Percentiles rank a stretch among this genome's conserved stretches.
Evolutionary conservation across 2,888 invertebrate species (phyloP).

Genomic region (Linnaemya vulpina): DNA sequence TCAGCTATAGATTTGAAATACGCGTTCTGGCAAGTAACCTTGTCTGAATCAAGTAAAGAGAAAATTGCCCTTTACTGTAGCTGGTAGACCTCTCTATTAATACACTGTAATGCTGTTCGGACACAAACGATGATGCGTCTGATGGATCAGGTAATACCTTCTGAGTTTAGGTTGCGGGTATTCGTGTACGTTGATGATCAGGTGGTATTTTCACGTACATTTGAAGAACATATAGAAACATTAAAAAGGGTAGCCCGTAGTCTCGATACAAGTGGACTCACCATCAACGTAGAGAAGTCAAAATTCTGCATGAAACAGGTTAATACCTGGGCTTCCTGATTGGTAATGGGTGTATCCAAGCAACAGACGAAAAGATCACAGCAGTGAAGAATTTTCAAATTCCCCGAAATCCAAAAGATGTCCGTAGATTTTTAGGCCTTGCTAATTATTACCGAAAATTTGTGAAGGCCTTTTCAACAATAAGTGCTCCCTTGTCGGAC

Average conservation of each 20-base stretch:
- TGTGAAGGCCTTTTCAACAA: slow-evolving; percentile 13
- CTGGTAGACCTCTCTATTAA: slow-evolving; percentile 52
- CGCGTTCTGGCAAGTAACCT: too few species aligned
- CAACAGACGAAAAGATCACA: too few species aligned
- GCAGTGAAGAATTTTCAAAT: slow-evolving; percentile 26
- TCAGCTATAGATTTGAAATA: too few species aligned
- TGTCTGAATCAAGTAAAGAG: too few species aligned
- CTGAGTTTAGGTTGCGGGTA: slow-evolving; percentile 19
- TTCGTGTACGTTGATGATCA: slow-evolving; percentile 53
- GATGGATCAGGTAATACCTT: too few species aligned
- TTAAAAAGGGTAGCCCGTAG: slow-evolving; percentile 14
- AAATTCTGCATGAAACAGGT: too few species aligned
- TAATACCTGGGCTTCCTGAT: too few species aligned
- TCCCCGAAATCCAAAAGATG: slow-evolving; percentile 6
- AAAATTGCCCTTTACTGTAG: slow-evolving; percentile 48
- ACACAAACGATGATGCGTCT: slow-evolving; percentile 52
- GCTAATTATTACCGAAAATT: slow-evolving; percentile 18
- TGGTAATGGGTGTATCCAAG: too few species aligned
- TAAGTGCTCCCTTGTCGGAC: slow-evolving; percentile 3
- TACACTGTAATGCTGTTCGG: slow-evolving; percentile 30
- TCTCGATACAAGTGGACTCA: too few species aligned
- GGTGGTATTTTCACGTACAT: background rate
- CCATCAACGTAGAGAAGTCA: too few species aligned
- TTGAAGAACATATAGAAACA: background rate
- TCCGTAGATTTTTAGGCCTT: slow-evolving; percentile 46